phyloP scores from a whole-genome alignment of 1,140 invertebrate genomes.

The Pogonus chalceus region DNA sequence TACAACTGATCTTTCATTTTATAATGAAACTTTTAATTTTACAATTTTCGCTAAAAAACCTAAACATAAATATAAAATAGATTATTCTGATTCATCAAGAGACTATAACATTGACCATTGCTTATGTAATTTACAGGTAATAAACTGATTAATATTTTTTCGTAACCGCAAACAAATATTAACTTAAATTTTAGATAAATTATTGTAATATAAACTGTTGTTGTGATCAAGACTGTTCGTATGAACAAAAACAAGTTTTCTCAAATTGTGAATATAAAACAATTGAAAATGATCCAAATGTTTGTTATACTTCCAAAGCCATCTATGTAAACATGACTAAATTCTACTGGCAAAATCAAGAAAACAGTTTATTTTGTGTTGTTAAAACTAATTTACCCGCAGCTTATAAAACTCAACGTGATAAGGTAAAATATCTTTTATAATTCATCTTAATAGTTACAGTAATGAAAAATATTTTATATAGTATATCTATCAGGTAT shows the following conservation, averaged over 20 bases:
- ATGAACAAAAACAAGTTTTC: conserved; percentile 45
- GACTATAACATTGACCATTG: conserved; percentile 30
- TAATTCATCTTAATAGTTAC: conserved; percentile 9
- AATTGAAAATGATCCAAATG: conserved; percentile 27
- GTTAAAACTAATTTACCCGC: conserved; percentile 44
- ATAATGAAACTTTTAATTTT: conserved; percentile 8
- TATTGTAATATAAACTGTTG: conserved; percentile 67
- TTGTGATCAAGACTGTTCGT: conserved; percentile 57
- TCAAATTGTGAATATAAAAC: conserved; percentile 36
- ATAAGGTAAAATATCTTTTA: conserved; percentile 22
- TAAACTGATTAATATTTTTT: conserved; percentile 11
- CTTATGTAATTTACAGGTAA: conserved; percentile 41
- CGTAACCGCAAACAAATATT: neutral
- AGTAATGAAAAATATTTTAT: conserved; percentile 10
- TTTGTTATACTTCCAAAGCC: conserved; percentile 34
- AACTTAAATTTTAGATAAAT: conserved; percentile 35
- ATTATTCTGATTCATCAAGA: conserved; percentile 5
- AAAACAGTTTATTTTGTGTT: conserved; percentile 48
- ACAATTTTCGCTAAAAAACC: neutral
- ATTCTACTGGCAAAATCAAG: conserved; percentile 28
- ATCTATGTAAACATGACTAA: conserved; percentile 38
- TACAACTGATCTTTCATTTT: neutral
- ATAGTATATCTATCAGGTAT: conserved; percentile 11
- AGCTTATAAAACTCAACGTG: conserved; percentile 23
- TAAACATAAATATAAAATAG: neutral